A percentile compares a stretch with the other conserved stretches of the same genome.
Evolutionary conservation across 2,888 invertebrate species (phyloP).

Genomic region (Xestia ashworthii): DNA sequence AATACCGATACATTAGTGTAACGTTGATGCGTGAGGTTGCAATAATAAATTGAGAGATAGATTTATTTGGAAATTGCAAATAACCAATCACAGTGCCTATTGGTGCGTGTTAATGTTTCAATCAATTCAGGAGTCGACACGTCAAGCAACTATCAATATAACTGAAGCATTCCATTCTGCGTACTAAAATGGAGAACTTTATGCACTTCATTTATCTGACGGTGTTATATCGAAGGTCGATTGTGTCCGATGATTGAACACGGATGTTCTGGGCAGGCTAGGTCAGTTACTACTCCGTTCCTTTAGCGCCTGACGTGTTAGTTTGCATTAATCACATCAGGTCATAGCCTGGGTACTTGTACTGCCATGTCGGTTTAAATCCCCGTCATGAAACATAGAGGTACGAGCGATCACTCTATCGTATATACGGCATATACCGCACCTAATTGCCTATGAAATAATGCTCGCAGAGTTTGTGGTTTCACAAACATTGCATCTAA

Average conservation of each 20-base stretch:
- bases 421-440: conserved; percentile 8
- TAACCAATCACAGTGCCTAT: conserved; percentile 14
- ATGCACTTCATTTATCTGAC: background rate
- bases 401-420: conserved; percentile 28
- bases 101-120: conserved; percentile 26
- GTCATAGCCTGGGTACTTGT: conserved; percentile 60
- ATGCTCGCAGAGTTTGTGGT: conserved; percentile 1
- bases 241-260: conserved; percentile 32
- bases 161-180: background rate
- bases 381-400: conserved; percentile 64
- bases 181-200: background rate
- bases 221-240: conserved; percentile 15
- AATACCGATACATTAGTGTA: background rate
- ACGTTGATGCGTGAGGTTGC: background rate
- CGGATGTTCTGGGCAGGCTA: conserved; percentile 6
- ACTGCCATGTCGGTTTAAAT: conserved; percentile 62
- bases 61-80: conserved; percentile 21
- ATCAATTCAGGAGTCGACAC: conserved; percentile 3
- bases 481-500: background rate
- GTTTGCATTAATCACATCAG: conserved; percentile 57
- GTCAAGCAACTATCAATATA: conserved; percentile 3
- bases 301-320: conserved; percentile 44
- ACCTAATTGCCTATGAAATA: conserved; percentile 14
- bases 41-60: background rate
- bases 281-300: conserved; percentile 3